Evolutionary conservation across 2,888 invertebrate species (phyloP).

Genomic region (Gibbula magus): DNA sequence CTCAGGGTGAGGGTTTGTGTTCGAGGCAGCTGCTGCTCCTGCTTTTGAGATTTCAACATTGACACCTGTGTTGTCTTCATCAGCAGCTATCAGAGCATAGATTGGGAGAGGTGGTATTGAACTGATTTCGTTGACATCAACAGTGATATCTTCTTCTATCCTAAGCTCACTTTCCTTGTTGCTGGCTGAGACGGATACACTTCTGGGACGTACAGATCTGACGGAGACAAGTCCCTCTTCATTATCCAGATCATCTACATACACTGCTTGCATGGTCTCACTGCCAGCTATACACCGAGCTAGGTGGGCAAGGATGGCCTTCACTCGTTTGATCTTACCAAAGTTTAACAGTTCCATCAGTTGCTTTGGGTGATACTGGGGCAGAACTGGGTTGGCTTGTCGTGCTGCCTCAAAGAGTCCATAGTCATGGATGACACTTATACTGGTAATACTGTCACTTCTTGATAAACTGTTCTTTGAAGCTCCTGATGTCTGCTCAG

Average conservation of each 20-base stretch:
- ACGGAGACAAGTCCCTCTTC: constrained; percentile 45
- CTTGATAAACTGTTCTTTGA: constrained; percentile 45
- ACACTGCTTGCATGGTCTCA: constrained; percentile 48
- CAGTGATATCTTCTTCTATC: constrained; percentile 22
- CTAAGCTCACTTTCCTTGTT: constrained; percentile 34
- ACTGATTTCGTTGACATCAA: constrained; percentile 87
- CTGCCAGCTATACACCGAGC: constrained; percentile 82
- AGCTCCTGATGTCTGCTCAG: constrained; percentile 34
- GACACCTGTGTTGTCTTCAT: constrained; percentile 76
- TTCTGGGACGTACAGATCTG: constrained; percentile 43
- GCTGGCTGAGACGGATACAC: constrained; percentile 46
- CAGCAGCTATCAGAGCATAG: constrained; percentile 96
- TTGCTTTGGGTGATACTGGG: constrained; percentile 99
- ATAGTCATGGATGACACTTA: constrained; percentile 71
- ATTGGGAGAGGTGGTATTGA: constrained; percentile 98
- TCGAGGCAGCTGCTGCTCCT: constrained; percentile 32
- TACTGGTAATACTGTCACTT: constrained; percentile 65
- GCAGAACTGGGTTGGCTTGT: constrained; percentile 96
- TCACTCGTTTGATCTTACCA: constrained; percentile 96
- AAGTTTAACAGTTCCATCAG: constrained; percentile 98
- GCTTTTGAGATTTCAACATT: constrained; percentile 44
- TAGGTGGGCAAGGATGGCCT: constrained; percentile 97
- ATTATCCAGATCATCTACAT: constrained; percentile 49
- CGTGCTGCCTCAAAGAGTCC: constrained; percentile 95
- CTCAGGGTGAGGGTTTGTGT: constrained; percentile 68